Conservation (phyloP, 2,113 vertebrate species). For the Syngnathoides biaculeatus region DNA sequence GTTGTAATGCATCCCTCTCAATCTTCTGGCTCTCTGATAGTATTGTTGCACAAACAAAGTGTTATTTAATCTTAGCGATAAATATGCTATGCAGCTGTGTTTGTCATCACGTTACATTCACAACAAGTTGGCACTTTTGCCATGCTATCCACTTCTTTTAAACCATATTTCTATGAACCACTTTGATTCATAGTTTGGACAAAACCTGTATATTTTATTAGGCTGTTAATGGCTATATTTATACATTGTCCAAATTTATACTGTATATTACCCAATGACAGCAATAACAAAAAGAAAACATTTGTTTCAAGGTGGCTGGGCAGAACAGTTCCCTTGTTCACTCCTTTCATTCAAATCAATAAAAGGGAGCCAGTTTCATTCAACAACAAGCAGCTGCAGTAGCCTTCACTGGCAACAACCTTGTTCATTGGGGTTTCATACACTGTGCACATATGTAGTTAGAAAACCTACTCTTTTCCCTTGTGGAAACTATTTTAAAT, state of each 20-base stretch:
- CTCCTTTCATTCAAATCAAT: background rate
- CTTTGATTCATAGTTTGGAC: background rate
- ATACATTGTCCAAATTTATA: background rate
- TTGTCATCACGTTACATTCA: conserved; percentile 9
- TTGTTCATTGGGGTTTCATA: background rate
- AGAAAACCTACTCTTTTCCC: background rate
- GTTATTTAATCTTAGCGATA: conserved; percentile 39
- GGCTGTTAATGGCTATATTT: background rate
- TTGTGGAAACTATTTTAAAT: background rate
- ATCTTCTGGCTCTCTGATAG: conserved; percentile 47
- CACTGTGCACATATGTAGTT: background rate
- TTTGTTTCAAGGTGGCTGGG: background rate
- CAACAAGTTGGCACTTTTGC: background rate
- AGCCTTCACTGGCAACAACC: background rate
- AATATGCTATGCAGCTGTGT: conserved; percentile 19
- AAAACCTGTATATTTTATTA: background rate
- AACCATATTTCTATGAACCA: background rate
- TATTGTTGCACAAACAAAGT: conserved; percentile 46
- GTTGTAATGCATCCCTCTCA: conserved; percentile 39
- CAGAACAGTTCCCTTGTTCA: background rate
- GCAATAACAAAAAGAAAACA: background rate
- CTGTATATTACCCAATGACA: background rate
- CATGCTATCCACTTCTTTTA: background rate
- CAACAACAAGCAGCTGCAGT: background rate
- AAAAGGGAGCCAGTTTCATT: background rate